Evolutionary conservation across 1,140 invertebrate species (phyloP).

Genomic region (Saxidomus purpurata): DNA sequence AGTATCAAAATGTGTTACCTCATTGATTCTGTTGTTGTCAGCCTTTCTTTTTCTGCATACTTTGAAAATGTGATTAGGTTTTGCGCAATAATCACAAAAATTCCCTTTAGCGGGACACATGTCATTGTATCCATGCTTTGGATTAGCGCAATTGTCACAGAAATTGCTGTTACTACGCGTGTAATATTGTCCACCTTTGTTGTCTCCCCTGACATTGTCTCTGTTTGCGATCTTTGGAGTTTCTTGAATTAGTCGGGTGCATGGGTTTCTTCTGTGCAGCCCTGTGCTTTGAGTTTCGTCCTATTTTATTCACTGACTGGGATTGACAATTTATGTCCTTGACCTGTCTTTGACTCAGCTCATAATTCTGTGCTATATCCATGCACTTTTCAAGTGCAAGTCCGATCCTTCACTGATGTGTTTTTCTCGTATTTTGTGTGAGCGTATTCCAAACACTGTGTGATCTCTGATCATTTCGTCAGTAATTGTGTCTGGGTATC

Average conservation of each 20-base stretch:
- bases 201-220: neutral
- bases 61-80: no score
- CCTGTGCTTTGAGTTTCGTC: neutral
- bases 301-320: no score
- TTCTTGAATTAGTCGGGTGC: neutral
- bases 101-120: neutral
- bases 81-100: no score
- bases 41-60: no score
- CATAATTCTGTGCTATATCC: neutral
- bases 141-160: neutral
- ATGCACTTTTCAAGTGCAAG: neutral
- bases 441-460: neutral
- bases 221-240: neutral
- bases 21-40: no score
- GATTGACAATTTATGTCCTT: neutral
- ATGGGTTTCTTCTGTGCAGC: neutral
- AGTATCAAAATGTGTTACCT: neutral
- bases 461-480: no score
- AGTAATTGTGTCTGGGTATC: no score
- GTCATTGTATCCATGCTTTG: neutral
- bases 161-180: no score
- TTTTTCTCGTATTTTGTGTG: neutral
- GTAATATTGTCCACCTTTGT: neutral
- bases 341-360: neutral
- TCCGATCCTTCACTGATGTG: neutral